Base-by-base conservation (phyloP, 2,888 invertebrate species). In the Dione juno region DNA sequence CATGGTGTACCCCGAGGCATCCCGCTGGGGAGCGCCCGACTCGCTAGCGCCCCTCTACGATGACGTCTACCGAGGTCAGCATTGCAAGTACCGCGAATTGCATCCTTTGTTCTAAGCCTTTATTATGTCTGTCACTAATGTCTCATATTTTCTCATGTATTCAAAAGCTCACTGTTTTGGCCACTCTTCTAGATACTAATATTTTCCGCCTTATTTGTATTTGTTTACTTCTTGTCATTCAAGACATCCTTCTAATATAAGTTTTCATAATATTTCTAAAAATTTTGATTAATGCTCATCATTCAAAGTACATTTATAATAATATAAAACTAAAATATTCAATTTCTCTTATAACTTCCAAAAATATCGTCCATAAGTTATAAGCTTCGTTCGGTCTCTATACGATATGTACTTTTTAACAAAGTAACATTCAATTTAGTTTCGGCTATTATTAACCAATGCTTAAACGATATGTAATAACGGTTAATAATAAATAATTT, bases 41-140 rank as follows among this genome's bases (percentile, higher is more conserved):
- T 93, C 94, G 79, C 94, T 94, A 92, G 93, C 94, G 81, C 94
- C 94, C 86, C 94, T 94, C 87, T 95, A 95, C 93, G 94, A 95
- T 85, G 94, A 95, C 91, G 94, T 94, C 84, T 95, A 94, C 88
- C 88, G 95, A 92, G 95, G 95, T 95, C 92, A 94, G 94, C 87
- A 86, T 85, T 80, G 80, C 82, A 81, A 81, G 77, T 80, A 79
- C 80, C 80, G 79, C 80, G 78, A 81, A 81, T 75, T 77, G 77
- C 79, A 80, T 80, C 80, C 79, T 79, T 80, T 82, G 78, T 81
- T 82, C 80, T 77, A 74, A 72, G 45, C 68, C 70, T 69, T 69
- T 61, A 71, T 70, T 74, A 71, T 67, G 67, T 70, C 67, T 73
- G 67, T 64, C 73, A 66, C 70, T 67, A 61, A 69, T 71, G 63